Conservation (phyloP, 2,113 vertebrate genomes). For the Pontoporia blainvillei region DNA sequence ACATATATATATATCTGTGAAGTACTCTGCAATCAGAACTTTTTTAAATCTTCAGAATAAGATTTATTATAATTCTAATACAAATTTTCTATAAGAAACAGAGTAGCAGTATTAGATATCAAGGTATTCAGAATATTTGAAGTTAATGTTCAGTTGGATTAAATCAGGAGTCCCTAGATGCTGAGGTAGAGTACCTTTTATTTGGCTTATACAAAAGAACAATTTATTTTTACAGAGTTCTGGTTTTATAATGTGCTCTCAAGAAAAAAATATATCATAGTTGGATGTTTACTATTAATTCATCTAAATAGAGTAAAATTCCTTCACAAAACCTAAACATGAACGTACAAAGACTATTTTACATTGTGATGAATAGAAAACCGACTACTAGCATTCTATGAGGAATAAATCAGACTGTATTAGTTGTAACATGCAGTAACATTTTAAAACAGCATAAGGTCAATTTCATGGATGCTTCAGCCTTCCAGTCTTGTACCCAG, state of each 20-base stretch:
- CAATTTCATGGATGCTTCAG: conserved; percentile 39
- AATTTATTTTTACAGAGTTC: neutral
- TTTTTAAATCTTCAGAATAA: neutral
- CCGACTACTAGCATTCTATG: neutral
- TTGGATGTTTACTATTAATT: neutral
- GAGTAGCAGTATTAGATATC: neutral
- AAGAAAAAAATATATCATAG: neutral
- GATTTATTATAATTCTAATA: conserved; percentile 8
- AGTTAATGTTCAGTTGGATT: neutral
- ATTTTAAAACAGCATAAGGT: conserved; percentile 34
- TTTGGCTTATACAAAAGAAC: neutral
- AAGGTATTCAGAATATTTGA: neutral
- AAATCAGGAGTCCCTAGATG: neutral
- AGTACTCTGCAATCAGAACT: neutral
- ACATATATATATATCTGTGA: neutral
- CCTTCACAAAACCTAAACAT: neutral
- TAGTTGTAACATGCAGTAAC: neutral
- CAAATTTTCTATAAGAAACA: neutral
- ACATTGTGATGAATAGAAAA: neutral
- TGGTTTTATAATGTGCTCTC: conserved; percentile 10
- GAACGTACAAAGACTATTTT: neutral
- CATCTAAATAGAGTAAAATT: neutral
- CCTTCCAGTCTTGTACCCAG: neutral
- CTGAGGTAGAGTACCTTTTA: neutral
- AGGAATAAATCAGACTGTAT: neutral